These are phyloP conservation scores for Alosa alosa DNA, from an alignment of 2,113 vertebrate genomes.

Conservation along the genomic window DNA sequence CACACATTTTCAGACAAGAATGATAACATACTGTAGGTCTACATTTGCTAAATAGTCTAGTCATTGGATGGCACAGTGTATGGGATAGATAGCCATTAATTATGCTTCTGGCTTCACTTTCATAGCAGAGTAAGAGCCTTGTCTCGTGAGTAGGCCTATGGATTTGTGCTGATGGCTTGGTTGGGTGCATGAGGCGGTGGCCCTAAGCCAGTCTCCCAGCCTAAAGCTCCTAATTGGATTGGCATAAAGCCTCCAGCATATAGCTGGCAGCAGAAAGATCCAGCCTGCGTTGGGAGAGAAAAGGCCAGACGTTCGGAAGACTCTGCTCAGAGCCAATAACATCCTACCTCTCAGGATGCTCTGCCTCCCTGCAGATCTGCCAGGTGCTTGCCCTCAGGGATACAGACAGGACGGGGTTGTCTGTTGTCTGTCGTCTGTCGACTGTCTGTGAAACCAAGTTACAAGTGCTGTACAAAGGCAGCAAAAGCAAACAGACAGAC, in stretches of 20 bases:
- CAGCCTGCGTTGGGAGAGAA: neutral
- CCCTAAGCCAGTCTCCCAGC: neutral
- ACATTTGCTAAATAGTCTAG: neutral
- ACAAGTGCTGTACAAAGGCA: too few species aligned
- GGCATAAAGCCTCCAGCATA: neutral
- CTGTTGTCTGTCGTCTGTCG: neutral
- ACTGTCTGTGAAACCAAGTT: too few species aligned
- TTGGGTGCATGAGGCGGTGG: constrained; percentile 2
- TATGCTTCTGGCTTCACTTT: neutral
- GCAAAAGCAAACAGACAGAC: too few species aligned
- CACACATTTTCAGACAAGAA: neutral
- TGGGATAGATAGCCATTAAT: neutral
- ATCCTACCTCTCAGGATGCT: neutral
- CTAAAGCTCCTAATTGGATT: constrained; percentile 12
- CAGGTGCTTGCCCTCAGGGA: neutral
- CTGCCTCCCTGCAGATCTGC: neutral
- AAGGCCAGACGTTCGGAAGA: neutral
- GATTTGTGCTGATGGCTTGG: constrained; percentile 8
- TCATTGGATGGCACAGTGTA: neutral
- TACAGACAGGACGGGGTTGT: neutral
- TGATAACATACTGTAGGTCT: neutral
- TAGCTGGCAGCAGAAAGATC: neutral
- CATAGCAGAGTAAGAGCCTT: neutral
- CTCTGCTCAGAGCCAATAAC: neutral
- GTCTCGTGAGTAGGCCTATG: constrained; percentile 10